These are phyloP conservation scores for Drosophila mimica DNA, from an alignment of 2,888 invertebrate species.

Conservation along the genomic window DNA sequence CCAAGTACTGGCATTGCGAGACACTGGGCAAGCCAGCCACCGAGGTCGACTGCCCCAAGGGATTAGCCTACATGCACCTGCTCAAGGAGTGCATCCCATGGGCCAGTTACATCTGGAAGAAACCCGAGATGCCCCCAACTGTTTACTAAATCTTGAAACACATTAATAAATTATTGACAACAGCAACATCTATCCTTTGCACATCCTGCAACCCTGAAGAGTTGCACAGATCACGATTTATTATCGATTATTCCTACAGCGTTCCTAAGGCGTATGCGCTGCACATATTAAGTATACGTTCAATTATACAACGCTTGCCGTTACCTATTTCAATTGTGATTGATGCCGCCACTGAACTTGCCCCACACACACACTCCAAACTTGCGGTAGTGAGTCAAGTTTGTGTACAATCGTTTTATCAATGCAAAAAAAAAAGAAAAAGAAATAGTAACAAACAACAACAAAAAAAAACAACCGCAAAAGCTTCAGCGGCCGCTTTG, in stretches of 20 bases:
- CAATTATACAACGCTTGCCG: conserved; percentile 23
- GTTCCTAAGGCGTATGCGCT: conserved; percentile 31
- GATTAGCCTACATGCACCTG: conserved; percentile 79
- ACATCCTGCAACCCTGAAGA: neutral
- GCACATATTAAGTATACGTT: conserved; percentile 44
- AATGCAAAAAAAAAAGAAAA: conserved; percentile 60
- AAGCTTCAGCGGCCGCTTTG: conserved; percentile 22
- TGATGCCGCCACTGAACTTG: conserved; percentile 72
- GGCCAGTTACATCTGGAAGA: conserved; percentile 82
- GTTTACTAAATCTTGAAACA: conserved; percentile 62
- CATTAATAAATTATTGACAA: neutral
- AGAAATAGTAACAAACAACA: neutral
- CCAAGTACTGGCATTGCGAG: conserved; percentile 83
- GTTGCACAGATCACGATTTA: neutral
- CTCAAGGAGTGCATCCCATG: conserved; percentile 82
- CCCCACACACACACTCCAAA: conserved; percentile 23
- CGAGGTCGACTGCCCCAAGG: conserved; percentile 73
- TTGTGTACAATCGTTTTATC: conserved; percentile 45
- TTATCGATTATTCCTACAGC: conserved; percentile 1
- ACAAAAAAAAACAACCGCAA: conserved; percentile 17
- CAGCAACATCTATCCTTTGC: neutral
- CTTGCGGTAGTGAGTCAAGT: conserved; percentile 32
- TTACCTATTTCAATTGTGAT: conserved; percentile 27
- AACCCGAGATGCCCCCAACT: conserved; percentile 79
- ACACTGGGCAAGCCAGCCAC: conserved; percentile 64